phyloP scores from a whole-genome alignment of 2,888 invertebrate genomes.

The Zelleria hepariella region DNA sequence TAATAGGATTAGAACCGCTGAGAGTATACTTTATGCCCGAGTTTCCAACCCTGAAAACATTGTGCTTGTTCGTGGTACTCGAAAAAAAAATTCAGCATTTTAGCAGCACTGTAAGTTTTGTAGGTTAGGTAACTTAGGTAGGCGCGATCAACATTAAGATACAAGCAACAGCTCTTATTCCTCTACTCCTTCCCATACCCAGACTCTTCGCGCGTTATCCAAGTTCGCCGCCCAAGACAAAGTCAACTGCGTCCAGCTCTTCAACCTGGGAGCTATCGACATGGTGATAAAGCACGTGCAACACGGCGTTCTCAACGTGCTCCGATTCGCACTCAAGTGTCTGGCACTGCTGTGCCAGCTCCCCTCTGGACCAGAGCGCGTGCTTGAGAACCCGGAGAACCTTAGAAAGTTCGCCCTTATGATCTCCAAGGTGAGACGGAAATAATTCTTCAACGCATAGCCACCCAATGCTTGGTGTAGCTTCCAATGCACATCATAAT shows the following conservation, averaged over 20 bases:
- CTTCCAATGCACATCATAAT: too few species aligned
- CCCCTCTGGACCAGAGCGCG: conserved; percentile 54
- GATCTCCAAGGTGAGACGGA: background rate
- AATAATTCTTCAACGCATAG: too few species aligned
- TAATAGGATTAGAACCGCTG: too few species aligned
- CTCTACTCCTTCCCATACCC: background rate
- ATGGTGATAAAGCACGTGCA: conserved; percentile 50
- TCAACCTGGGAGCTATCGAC: conserved; percentile 40
- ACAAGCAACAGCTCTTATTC: background rate
- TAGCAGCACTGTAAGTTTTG: too few species aligned
- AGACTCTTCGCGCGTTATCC: conserved; percentile 61
- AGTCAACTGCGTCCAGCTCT: conserved; percentile 43
- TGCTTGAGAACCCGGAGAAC: conserved; percentile 44
- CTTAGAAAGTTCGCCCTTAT: conserved; percentile 42
- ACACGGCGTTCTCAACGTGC: conserved; percentile 47
- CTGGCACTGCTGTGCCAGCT: conserved; percentile 64
- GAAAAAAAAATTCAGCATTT: too few species aligned
- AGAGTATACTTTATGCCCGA: too few species aligned
- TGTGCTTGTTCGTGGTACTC: too few species aligned
- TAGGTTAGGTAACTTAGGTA: background rate
- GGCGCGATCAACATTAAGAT: background rate
- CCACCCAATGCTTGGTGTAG: too few species aligned
- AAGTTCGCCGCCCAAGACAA: conserved; percentile 57
- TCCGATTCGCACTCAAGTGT: conserved; percentile 65
- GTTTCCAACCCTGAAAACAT: too few species aligned